A percentile compares a stretch with the other conserved stretches of the same genome.
phyloP scores from a whole-genome alignment of 2,888 invertebrate species.

The Xylota segnis region DNA sequence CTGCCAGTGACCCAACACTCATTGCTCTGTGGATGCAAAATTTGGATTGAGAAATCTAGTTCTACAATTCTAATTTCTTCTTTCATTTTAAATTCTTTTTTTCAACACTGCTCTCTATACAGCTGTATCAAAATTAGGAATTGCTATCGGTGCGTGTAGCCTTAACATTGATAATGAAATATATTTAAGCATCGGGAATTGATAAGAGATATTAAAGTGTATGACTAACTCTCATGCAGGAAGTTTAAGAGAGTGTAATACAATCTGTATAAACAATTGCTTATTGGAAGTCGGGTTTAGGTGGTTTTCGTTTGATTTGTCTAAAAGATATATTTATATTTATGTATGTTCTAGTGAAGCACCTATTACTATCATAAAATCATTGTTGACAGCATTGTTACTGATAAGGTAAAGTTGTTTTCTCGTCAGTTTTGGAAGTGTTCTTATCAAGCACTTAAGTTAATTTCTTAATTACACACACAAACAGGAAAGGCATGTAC shows the following conservation, averaged over 20 bases:
- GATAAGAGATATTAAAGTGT: slow-evolving; percentile 33
- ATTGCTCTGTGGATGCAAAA: too few species aligned
- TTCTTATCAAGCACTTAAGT: slow-evolving; percentile 13
- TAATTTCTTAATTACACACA: background rate
- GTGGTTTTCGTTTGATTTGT: background rate
- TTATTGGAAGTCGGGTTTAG: background rate
- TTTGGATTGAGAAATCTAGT: too few species aligned
- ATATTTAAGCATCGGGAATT: background rate
- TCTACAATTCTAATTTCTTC: too few species aligned
- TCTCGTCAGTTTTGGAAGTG: background rate
- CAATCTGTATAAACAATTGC: background rate
- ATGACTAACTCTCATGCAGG: background rate
- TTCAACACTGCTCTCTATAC: too few species aligned
- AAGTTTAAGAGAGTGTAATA: background rate
- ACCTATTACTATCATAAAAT: background rate
- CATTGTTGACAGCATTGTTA: background rate
- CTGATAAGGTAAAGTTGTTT: slow-evolving; percentile 11
- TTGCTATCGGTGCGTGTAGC: background rate
- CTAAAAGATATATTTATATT: too few species aligned
- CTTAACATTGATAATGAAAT: slow-evolving; percentile 48
- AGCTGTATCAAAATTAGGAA: background rate
- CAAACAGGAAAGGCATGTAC: background rate
- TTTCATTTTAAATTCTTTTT: too few species aligned
- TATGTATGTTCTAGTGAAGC: background rate
- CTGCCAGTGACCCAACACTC: too few species aligned